These are phyloP conservation scores for Samia ricini DNA, from an alignment of 1,140 invertebrate genomes.

Conservation along the genomic window DNA sequence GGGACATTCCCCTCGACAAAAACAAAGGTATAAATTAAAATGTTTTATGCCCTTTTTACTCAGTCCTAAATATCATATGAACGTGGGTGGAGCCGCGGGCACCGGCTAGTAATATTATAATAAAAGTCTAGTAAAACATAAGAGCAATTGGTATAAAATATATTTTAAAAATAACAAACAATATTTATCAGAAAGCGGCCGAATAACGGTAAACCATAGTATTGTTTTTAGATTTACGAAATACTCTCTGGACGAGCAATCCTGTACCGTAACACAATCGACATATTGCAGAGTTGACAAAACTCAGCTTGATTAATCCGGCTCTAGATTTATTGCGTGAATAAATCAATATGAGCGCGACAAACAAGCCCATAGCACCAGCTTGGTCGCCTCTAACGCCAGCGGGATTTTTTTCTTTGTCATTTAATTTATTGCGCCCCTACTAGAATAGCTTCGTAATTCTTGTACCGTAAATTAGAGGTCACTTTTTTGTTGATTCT, in stretches of 20 bases:
- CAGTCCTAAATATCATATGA: too few relatives aligned
- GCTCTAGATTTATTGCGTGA: constrained; percentile 14
- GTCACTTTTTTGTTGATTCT: constrained; percentile 11
- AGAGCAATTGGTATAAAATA: too few relatives aligned
- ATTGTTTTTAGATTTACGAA: neutral
- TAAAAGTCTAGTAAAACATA: too few relatives aligned
- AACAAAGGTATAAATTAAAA: too few relatives aligned
- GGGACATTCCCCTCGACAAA: too few relatives aligned
- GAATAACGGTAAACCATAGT: neutral
- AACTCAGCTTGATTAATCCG: constrained; percentile 14
- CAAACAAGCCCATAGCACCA: constrained; percentile 15
- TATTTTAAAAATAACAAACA: neutral
- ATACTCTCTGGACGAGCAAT: neutral
- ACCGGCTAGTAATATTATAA: too few relatives aligned
- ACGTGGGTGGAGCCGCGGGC: too few relatives aligned
- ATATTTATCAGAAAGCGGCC: neutral
- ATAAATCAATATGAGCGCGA: constrained; percentile 14
- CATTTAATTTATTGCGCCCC: constrained; percentile 8
- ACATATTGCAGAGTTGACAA: constrained; percentile 13
- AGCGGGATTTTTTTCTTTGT: constrained; percentile 6
- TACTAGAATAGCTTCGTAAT: constrained; percentile 2
- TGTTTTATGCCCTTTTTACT: too few relatives aligned
- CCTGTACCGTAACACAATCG: constrained; percentile 8
- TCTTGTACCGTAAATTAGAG: constrained; percentile 3
- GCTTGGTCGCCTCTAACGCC: constrained; percentile 6